Evolutionary conservation across 2,888 invertebrate species (phyloP).

Genomic region (Acanthosepion lycidas): DNA sequence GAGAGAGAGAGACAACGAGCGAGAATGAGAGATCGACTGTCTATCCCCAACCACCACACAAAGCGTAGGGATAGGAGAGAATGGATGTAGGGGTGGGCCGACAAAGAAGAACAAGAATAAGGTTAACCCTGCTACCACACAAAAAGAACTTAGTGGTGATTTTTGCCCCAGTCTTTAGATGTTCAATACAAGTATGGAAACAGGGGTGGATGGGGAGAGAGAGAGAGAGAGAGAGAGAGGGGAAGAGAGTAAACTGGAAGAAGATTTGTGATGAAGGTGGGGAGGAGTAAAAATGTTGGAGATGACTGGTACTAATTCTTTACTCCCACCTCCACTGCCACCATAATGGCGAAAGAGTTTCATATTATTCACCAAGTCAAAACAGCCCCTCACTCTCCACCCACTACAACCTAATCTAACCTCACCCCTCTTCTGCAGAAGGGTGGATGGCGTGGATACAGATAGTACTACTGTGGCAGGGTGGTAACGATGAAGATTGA

Average conservation of each 20-base stretch:
- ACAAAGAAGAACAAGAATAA: neutral
- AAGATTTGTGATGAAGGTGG: too few relatives aligned
- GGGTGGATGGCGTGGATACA: neutral
- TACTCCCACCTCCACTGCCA: neutral
- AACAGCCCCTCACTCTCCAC: neutral
- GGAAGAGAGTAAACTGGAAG: neutral
- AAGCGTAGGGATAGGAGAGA: neutral
- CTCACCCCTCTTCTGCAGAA: neutral
- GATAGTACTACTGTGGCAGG: neutral
- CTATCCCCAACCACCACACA: too few relatives aligned
- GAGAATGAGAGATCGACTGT: neutral
- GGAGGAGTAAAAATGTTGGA: neutral
- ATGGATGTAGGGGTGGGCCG: neutral
- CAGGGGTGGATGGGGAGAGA: neutral
- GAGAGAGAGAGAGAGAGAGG: neutral
- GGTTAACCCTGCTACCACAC: constrained; percentile 33
- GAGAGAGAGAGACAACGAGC: neutral
- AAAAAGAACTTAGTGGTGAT: constrained; percentile 33
- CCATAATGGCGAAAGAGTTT: constrained; percentile 17
- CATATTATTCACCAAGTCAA: constrained; percentile 33
- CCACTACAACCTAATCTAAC: neutral
- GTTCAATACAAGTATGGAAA: neutral
- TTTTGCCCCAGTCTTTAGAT: constrained; percentile 33
- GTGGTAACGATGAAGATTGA: too few relatives aligned
- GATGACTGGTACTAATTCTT: constrained; percentile 7